Evolutionary conservation across 1,140 invertebrate genomes (phyloP), one percentile per base, ranked within the genome.

Genomic region (Oryzaephilus surinamensis): DNA sequence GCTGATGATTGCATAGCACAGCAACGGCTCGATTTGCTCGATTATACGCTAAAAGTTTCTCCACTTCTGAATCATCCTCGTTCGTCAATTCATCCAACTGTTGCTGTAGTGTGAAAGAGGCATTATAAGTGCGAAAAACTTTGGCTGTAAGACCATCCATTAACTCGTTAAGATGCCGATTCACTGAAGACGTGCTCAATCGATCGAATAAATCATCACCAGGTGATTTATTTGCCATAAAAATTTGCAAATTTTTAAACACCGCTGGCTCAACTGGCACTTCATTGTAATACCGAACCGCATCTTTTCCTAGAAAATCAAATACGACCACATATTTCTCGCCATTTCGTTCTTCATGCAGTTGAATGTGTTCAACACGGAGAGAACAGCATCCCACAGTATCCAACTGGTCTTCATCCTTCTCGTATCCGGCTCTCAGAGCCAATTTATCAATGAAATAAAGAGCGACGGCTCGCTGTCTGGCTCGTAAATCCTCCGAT

Each of bases 61-160:
- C 85, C n/a, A 82, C 77, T 27, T 84, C 59, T 4, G 79, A 72
- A 40, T 75, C 80, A 54, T 86, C 78, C 10, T 77, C 68, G 66
- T 95, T 82, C 2, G 96, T 99, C 6, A 99, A 66, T 58, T 90
- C 70, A 53, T 96, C 80, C 33, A 99, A 72, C 66, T 99, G 94
- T 54, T 92, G 84, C 67, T 99, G 96, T 34, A 99, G 69, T 31
- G 97, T 99, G 58, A 82, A 85, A 8, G 95, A 99, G 31, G 97
- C 97, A 66, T 99, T 99, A 61, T 94, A 99, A n/a, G 97, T 99
- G 82, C 97, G 91, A 78, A 99, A 99, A 35, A 99, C 96, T 74
- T 99, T 99, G 12, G 96, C 97, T 42, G 96, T 98, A 24, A 99
- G 74, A 33, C 95, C 96, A 52, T 92, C 90, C 97, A 99, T 98